These are phyloP conservation scores for Keiferia lycopersicella DNA, from an alignment of 2,888 invertebrate species.

Conservation along the genomic window DNA sequence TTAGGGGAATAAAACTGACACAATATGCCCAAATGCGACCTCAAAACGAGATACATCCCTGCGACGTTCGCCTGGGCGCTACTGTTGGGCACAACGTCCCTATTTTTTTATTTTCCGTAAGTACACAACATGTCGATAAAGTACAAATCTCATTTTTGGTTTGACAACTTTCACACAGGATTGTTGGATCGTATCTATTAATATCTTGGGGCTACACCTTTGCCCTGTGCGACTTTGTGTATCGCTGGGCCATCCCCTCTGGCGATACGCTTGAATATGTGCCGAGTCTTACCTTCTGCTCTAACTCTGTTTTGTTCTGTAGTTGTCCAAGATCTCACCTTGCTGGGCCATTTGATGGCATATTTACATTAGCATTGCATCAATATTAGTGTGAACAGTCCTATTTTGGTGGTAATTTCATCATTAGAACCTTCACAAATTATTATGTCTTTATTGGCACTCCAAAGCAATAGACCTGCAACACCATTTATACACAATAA, in stretches of 20 bases:
- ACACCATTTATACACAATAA: not conserved
- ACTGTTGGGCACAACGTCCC: constrained; percentile 94
- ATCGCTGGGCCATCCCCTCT: constrained; percentile 33
- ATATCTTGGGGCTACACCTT: constrained; percentile 59
- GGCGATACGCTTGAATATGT: not conserved
- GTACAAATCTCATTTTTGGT: constrained; percentile 66
- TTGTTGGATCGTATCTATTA: constrained; percentile 70
- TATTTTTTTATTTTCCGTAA: constrained; percentile 99
- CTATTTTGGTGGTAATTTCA: not conserved
- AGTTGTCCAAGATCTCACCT: constrained; percentile 8
- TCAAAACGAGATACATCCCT: constrained; percentile 98
- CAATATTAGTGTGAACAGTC: not conserved
- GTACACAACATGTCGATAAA: constrained; percentile 80
- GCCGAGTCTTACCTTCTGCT: not conserved
- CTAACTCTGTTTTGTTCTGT: not conserved
- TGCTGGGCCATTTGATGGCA: constrained; percentile 35
- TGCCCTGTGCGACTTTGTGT: constrained; percentile 48
- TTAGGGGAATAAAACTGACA: constrained; percentile 75
- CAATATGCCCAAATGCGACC: constrained; percentile 97
- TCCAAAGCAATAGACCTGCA: not conserved
- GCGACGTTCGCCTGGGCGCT: constrained; percentile 99
- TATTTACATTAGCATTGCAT: constrained; percentile 42
- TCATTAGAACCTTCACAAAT: too few species aligned
- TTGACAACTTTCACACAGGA: constrained; percentile 77
- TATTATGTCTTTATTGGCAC: too few species aligned